Evolutionary conservation across 30 jellyfish, hydroid and myxozoan genomes (phyloP).

Genomic region (Catostylus mosaicus): DNA sequence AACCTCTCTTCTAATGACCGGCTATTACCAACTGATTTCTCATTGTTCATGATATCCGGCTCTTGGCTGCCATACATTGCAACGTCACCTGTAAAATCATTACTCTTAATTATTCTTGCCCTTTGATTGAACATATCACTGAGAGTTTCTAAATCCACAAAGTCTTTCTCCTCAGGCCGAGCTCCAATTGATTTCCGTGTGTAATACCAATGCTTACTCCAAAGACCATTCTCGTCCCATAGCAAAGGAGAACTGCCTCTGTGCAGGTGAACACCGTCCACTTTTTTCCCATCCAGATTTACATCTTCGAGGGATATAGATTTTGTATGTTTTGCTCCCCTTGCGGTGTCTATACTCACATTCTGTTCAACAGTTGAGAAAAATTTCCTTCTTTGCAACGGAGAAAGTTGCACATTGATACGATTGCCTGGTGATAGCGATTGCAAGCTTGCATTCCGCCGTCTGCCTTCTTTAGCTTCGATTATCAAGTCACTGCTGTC

Average conservation of each 20-base stretch:
- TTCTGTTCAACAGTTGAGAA: neutral
- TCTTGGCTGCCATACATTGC: slow-evolving; percentile 19
- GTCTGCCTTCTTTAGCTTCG: neutral
- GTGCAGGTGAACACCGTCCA: slow-evolving; percentile 1
- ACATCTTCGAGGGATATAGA: slow-evolving; percentile 24
- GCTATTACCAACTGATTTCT: neutral
- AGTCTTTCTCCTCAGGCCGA: neutral
- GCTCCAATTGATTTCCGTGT: slow-evolving; percentile 28
- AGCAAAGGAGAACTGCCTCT: neutral
- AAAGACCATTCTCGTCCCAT: neutral
- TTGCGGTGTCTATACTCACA: neutral
- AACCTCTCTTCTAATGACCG: slow-evolving; percentile 30
- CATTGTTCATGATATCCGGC: slow-evolving; percentile 25
- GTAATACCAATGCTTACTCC: slow-evolving; percentile 28
- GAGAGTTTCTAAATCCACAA: neutral
- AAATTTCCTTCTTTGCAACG: neutral
- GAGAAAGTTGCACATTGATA: neutral
- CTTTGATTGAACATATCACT: neutral
- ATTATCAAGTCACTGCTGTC: neutral
- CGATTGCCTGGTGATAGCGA: slow-evolving; percentile 3
- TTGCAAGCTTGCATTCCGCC: slow-evolving; percentile 10
- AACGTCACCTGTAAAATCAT: neutral
- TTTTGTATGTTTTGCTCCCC: neutral
- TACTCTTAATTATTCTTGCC: no score
- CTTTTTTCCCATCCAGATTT: neutral